phyloP scores from a whole-genome alignment of 2,113 vertebrate genomes.

The Esox niger region DNA sequence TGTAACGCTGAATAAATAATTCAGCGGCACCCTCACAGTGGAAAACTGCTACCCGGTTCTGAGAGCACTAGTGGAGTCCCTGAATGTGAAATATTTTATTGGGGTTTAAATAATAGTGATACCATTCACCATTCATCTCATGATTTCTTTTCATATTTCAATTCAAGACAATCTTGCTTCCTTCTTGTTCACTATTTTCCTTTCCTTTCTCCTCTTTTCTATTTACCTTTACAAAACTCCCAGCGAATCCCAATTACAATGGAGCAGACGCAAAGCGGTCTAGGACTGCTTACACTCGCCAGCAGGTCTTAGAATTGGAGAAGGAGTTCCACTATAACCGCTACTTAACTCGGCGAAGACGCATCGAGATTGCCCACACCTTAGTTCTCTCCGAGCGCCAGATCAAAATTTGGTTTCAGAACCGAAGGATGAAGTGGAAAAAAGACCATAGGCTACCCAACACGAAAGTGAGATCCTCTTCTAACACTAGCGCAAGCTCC shows the following conservation, averaged over 20 bases:
- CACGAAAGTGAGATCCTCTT: constrained; percentile 80
- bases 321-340: constrained; percentile 87
- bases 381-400: constrained; percentile 84
- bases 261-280: constrained; percentile 82
- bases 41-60: constrained; percentile 76
- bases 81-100: constrained; percentile 72
- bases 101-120: constrained; percentile 46
- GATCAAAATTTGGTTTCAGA: constrained; percentile 90
- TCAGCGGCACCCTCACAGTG: constrained; percentile 74
- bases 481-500: constrained; percentile 40
- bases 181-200: constrained; percentile 18
- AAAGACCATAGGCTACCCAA: constrained; percentile 85
- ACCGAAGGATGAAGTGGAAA: constrained; percentile 87
- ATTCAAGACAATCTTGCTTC: constrained; percentile 15
- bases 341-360: constrained; percentile 83
- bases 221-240: constrained; percentile 22
- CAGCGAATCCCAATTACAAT: constrained; percentile 74
- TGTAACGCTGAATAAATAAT: constrained; percentile 84
- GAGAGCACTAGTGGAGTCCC: constrained; percentile 72
- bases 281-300: constrained; percentile 83
- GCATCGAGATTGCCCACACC: constrained; percentile 84
- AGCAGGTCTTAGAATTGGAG: constrained; percentile 86
- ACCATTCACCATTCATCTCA: constrained; percentile 20
- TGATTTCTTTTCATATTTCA: constrained; percentile 44
- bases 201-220: constrained; percentile 17